A percentile compares a stretch with the other conserved stretches of the same genome.
phyloP scores from a whole-genome alignment of 2,888 invertebrate species.

The Quadroppia sp. region DNA sequence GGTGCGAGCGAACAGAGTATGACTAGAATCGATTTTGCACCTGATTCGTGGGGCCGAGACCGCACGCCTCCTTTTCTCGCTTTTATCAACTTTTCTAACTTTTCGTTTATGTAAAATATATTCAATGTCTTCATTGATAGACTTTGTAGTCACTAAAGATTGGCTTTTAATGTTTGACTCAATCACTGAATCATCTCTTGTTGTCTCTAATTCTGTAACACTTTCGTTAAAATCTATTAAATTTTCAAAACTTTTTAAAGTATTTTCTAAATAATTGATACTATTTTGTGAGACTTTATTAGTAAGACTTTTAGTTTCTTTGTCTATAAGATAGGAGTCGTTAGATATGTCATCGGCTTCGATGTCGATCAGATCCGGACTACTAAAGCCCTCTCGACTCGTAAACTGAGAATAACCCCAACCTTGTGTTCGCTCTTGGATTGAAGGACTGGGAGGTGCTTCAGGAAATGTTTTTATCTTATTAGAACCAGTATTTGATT shows the following conservation, averaged over 20 bases:
- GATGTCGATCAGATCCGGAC: slow-evolving; percentile 46
- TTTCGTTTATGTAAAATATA: slow-evolving; percentile 26
- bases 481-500: background rate
- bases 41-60: slow-evolving; percentile 18
- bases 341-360: slow-evolving; percentile 47
- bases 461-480: background rate
- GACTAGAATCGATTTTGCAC: background rate
- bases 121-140: slow-evolving; percentile 23
- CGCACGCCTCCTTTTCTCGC: background rate
- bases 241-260: slow-evolving; percentile 37
- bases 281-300: slow-evolving; percentile 44
- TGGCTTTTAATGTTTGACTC: background rate
- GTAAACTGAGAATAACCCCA: slow-evolving; percentile 45
- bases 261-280: slow-evolving; percentile 43
- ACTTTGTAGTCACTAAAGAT: background rate
- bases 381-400: slow-evolving; percentile 44
- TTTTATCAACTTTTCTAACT: background rate
- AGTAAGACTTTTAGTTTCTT: slow-evolving; percentile 44
- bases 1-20: slow-evolving; percentile 16
- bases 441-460: slow-evolving; percentile 25
- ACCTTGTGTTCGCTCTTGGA: slow-evolving; percentile 44
- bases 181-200: slow-evolving; percentile 40
- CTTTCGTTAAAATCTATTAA: background rate
- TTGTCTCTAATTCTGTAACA: slow-evolving; percentile 36
- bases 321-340: slow-evolving; percentile 47